These are phyloP conservation scores for Toxonevra muliebris DNA, from an alignment of 2,888 invertebrate species.

Conservation along the genomic window DNA sequence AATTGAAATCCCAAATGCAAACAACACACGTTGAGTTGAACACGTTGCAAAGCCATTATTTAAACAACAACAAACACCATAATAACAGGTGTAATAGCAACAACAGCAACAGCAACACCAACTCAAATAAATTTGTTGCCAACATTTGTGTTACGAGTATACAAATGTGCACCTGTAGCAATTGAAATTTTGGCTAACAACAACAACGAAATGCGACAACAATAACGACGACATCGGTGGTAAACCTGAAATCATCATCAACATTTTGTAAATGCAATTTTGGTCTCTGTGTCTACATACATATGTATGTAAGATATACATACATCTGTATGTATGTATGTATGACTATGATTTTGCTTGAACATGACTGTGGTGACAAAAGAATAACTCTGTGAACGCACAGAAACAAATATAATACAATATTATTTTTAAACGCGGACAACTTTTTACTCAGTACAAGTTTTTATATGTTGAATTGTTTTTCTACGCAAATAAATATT, in stretches of 20 bases:
- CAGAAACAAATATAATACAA: too few species aligned
- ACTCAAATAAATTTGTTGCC: constrained; percentile 28
- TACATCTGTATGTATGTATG: background rate
- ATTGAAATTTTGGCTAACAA: background rate
- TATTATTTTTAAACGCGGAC: too few species aligned
- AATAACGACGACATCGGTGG: background rate
- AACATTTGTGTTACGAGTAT: background rate
- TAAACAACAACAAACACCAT: constrained; percentile 24
- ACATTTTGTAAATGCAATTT: background rate
- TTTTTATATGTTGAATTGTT: constrained; percentile 48
- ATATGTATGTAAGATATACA: constrained; percentile 1
- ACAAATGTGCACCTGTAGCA: constrained; percentile 21
- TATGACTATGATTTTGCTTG: too few species aligned
- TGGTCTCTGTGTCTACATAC: background rate
- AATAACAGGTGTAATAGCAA: constrained; percentile 14
- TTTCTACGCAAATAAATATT: constrained; percentile 55
- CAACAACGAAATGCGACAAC: background rate
- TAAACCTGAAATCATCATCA: background rate
- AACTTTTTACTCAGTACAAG: too few species aligned
- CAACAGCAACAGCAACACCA: constrained; percentile 31
- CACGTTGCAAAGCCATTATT: constrained; percentile 48
- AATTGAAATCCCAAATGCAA: constrained; percentile 61
- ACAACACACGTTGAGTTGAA: constrained; percentile 39
- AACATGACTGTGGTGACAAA: too few species aligned
- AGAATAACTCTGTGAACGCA: too few species aligned